Evolutionary conservation across 2,113 vertebrate genomes (phyloP), one percentile per base, ranked within the genome.

Genomic region (Chaetodon trifascialis): DNA sequence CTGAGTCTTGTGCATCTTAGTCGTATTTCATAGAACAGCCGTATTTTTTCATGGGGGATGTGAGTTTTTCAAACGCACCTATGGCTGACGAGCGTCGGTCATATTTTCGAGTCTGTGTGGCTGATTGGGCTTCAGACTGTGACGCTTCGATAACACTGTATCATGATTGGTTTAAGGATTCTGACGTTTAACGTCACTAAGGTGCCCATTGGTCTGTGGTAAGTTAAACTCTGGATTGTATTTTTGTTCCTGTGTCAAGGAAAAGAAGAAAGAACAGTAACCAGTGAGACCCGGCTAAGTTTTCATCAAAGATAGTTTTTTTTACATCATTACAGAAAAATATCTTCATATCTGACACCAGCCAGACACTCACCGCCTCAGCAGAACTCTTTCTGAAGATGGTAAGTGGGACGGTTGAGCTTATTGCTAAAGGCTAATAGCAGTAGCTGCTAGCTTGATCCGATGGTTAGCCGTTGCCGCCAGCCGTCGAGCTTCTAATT

Each of bases 191-290:
- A 5, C 0, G 11, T 70, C 66, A 52, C 51, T 36, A 30, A n/a
- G 25, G 46, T 21, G 46, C 52, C 58, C 66, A 95, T 96, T 95
- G 95, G 95, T 70, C 65, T 1, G 4, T 7, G 14, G 10, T 73
- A 86, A 86, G 87, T 91, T 92, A 81, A 88, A 89, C 62, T 44
- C 88, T 71, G 73, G 73, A 86, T 91, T 84, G 89, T 95, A 95
- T 95, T 95, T 95, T 95, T 95, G 95, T 95, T 96, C 93, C 95
- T 95, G 95, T 95, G 94, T 95, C 94, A 94, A 94, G 89, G 87
- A 88, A 91, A 91, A 86, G 83, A 92, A 91, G 87, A 93, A 92
- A 88, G 83, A 85, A 34, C 58, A 72, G 84, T n/a, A 64, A 47
- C 15, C 65, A 68, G 60, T 76, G 84, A 81, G 73, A 81, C 46